phyloP scores from a whole-genome alignment of 1,140 invertebrate genomes.

The Linepithema humile region DNA sequence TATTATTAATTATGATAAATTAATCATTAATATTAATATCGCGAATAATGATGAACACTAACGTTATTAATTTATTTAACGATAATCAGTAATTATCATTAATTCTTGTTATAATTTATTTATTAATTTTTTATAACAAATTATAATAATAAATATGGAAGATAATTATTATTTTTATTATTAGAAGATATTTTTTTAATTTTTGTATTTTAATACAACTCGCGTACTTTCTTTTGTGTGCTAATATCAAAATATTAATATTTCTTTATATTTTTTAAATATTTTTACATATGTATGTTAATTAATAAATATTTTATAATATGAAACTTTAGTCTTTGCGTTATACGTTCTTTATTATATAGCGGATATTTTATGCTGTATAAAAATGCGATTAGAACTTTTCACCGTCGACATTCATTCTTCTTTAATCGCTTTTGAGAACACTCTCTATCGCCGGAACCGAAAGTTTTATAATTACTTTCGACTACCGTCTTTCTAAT shows the following conservation, averaged over 20 bases:
- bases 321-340: background rate
- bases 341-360: background rate
- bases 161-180: too few species aligned
- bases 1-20: too few species aligned
- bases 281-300: background rate
- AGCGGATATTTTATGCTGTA: background rate
- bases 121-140: too few species aligned
- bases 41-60: too few species aligned
- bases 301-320: background rate
- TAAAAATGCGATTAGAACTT: background rate
- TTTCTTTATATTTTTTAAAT: background rate
- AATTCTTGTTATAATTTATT: too few species aligned
- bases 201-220: too few species aligned
- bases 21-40: too few species aligned
- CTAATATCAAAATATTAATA: background rate
- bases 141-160: too few species aligned
- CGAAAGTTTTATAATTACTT: conserved; percentile 21
- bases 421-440: conserved; percentile 27
- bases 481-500: background rate
- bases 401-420: background rate
- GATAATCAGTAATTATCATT: too few species aligned
- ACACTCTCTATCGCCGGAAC: background rate
- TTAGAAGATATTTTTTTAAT: too few species aligned
- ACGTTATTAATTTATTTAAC: too few species aligned
- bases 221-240: too few species aligned